Percentiles rank a stretch among this genome's conserved stretches.
These are phyloP conservation scores for Pogonomyrmex californicus DNA, from an alignment of 1,140 invertebrate species.

Conservation along the genomic window DNA sequence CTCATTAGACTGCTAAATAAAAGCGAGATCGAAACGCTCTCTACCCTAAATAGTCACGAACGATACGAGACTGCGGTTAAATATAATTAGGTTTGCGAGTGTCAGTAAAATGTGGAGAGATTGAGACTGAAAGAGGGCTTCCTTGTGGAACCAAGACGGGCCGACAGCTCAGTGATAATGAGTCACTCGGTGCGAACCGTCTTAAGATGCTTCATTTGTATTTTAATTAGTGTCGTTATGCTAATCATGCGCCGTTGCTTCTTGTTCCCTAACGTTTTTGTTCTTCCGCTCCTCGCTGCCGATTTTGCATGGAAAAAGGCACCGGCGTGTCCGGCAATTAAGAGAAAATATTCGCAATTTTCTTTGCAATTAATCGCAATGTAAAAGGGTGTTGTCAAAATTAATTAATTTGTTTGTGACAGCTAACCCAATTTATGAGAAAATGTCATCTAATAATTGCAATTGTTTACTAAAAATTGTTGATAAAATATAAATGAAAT, in stretches of 20 bases:
- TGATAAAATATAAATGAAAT: neutral
- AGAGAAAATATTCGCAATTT: slow-evolving; percentile 51
- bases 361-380: slow-evolving; percentile 47
- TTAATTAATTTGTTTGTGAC: slow-evolving; percentile 32
- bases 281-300: slow-evolving; percentile 69
- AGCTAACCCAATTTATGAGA: neutral
- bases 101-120: slow-evolving; percentile 80
- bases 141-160: slow-evolving; percentile 67
- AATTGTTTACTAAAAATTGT: neutral
- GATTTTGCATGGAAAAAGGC: slow-evolving; percentile 60
- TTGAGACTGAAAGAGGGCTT: slow-evolving; percentile 56
- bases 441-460: neutral
- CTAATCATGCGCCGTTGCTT: slow-evolving; percentile 86
- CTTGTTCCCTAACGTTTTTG: slow-evolving; percentile 83
- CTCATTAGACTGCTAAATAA: neutral
- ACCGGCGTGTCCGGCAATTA: slow-evolving; percentile 47
- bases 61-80: slow-evolving; percentile 77
- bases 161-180: slow-evolving; percentile 84
- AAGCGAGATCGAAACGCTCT: slow-evolving; percentile 23
- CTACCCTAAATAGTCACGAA: slow-evolving; percentile 61
- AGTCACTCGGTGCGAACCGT: slow-evolving; percentile 80
- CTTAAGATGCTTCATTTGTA: slow-evolving; percentile 87
- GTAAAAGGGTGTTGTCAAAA: slow-evolving; percentile 33
- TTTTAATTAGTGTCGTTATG: slow-evolving; percentile 88
- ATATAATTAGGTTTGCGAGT: slow-evolving; percentile 82